A percentile compares a stretch with the other conserved stretches of the same genome.
Evolutionary conservation across 2,888 invertebrate species (phyloP).

Genomic region (Tethea ocularis): DNA sequence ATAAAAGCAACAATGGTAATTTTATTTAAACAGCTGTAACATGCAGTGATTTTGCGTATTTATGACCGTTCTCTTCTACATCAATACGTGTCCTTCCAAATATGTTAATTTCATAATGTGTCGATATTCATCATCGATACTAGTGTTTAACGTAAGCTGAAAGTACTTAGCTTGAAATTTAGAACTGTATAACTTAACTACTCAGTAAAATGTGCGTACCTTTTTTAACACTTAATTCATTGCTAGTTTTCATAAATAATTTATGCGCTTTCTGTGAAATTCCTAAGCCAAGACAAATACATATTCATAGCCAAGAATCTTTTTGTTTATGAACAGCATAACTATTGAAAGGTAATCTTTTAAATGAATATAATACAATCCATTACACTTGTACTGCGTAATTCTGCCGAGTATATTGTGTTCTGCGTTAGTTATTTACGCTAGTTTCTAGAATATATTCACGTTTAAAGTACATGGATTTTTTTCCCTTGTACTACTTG

Average conservation of each 20-base stretch:
- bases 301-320: conserved; percentile 1
- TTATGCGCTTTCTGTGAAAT: conserved; percentile 3
- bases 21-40: background rate
- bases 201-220: background rate
- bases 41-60: background rate
- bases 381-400: background rate
- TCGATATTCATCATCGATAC: background rate
- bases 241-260: background rate
- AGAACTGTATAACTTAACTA: background rate
- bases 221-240: background rate
- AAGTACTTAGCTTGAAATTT: background rate
- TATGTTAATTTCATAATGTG: background rate
- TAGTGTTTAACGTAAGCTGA: background rate
- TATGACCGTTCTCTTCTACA: background rate
- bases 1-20: background rate
- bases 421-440: background rate
- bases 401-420: background rate
- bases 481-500: too few relatives aligned
- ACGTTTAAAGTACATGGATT: background rate
- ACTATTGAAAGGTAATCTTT: background rate
- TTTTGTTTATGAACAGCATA: background rate
- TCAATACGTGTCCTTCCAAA: background rate
- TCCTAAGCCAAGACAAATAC: background rate
- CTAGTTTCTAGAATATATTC: background rate
- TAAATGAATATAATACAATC: background rate